Evolutionary conservation across 2,888 invertebrate genomes (phyloP).

Genomic region (Osmoderma eremita): DNA sequence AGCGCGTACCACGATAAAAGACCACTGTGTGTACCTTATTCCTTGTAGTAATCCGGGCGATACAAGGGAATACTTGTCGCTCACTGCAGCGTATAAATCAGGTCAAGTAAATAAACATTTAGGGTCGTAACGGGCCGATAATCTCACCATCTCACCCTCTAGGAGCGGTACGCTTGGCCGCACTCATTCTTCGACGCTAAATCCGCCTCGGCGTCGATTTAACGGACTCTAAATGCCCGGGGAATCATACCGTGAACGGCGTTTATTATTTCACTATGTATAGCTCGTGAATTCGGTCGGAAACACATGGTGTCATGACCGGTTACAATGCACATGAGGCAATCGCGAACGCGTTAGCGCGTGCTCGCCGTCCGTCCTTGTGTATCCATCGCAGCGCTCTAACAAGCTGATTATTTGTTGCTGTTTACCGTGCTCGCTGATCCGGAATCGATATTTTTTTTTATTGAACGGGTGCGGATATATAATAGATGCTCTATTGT

Average conservation of each 20-base stretch:
- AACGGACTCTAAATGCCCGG: constrained; percentile 45
- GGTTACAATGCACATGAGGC: neutral
- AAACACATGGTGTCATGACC: constrained; percentile 4
- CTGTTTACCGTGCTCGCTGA: constrained; percentile 26
- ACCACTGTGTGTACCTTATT: too few relatives aligned
- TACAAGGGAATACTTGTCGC: neutral
- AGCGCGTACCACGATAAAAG: too few relatives aligned
- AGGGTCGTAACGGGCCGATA: constrained; percentile 45
- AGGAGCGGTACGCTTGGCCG: constrained; percentile 44
- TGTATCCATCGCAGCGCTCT: too few relatives aligned
- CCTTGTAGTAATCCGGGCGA: too few relatives aligned
- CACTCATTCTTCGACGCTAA: constrained; percentile 42
- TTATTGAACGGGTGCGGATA: constrained; percentile 2
- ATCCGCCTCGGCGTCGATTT: constrained; percentile 38
- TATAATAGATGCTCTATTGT: neutral
- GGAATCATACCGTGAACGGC: constrained; percentile 13
- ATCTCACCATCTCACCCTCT: constrained; percentile 43
- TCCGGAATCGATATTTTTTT: constrained; percentile 20
- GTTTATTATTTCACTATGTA: constrained; percentile 22
- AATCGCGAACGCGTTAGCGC: constrained; percentile 16
- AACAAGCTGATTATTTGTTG: constrained; percentile 35
- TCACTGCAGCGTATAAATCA: constrained; percentile 24
- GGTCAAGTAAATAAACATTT: constrained; percentile 43
- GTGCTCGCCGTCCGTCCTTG: neutral
- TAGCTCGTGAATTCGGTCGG: neutral